Conservation (phyloP, 2,797 vertebrate genomes). For the Allobates femoralis region DNA sequence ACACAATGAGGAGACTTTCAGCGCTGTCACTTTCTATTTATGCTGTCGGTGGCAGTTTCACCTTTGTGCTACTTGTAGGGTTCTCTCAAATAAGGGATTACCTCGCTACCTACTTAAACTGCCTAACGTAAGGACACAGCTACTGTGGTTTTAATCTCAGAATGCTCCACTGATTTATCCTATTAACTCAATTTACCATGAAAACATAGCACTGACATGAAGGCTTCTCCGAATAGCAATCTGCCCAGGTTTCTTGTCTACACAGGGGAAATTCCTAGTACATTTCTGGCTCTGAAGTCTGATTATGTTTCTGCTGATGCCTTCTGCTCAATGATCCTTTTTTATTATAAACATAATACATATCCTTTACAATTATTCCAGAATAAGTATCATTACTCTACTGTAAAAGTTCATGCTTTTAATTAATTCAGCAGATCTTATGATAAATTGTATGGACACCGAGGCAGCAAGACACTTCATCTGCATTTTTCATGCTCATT, state of each 20-base stretch:
- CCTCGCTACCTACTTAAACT: constrained; percentile 43
- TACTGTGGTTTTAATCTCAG: constrained; percentile 56
- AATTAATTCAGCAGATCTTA: constrained; percentile 16
- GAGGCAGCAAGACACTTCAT: neutral
- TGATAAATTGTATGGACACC: constrained; percentile 10
- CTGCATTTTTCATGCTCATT: constrained; percentile 13
- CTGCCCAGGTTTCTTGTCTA: constrained; percentile 54
- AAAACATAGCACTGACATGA: constrained; percentile 56
- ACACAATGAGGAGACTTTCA: neutral
- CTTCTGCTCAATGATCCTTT: constrained; percentile 36
- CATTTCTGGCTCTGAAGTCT: constrained; percentile 45
- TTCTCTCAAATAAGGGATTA: constrained; percentile 27
- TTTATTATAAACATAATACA: constrained; percentile 42
- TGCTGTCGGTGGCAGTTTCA: constrained; percentile 17
- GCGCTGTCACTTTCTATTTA: neutral
- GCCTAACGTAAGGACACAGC: constrained; percentile 48
- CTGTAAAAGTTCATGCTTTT: neutral
- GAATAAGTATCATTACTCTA: neutral
- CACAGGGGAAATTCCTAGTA: constrained; percentile 51
- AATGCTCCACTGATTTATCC: constrained; percentile 61
- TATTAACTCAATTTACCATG: constrained; percentile 62
- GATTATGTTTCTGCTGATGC: constrained; percentile 52
- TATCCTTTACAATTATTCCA: constrained; percentile 5
- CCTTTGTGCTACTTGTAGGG: constrained; percentile 5
- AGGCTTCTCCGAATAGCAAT: constrained; percentile 46